Percentiles rank a stretch among this genome's conserved stretches.
These are phyloP conservation scores for Cliona cf. orientalis DNA, from an alignment of 37 sponge, comb jelly and placozoan species.

Conservation along the genomic window DNA sequence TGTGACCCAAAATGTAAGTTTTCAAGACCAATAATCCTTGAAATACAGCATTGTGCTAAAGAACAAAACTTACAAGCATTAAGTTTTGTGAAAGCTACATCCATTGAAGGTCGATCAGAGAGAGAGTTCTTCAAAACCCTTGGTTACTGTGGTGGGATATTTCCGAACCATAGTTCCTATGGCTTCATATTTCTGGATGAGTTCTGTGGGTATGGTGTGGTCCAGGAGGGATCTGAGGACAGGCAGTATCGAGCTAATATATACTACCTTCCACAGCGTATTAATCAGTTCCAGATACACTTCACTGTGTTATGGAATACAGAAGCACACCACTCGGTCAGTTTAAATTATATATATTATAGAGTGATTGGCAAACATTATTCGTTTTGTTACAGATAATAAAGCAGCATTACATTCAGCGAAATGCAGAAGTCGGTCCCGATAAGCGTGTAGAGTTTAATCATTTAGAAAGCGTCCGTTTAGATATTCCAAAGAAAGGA, in stretches of 20 bases:
- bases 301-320: neutral
- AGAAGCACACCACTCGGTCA: neutral
- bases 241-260: neutral
- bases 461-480: neutral
- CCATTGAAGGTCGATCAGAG: too few species aligned
- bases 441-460: neutral
- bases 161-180: neutral
- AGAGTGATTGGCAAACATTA: neutral
- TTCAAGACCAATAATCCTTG: too few species aligned
- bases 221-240: neutral
- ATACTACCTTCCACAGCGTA: neutral
- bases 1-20: too few species aligned
- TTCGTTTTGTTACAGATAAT: neutral
- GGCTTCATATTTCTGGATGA: neutral
- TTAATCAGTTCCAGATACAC: too few species aligned
- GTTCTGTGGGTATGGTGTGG: neutral
- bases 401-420: neutral
- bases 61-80: neutral
- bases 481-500: neutral
- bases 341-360: neutral
- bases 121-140: too few species aligned
- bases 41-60: neutral
- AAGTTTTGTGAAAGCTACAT: neutral
- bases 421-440: neutral
- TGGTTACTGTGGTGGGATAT: too few species aligned